These are phyloP conservation scores for Synaphobranchus kaupii DNA, from an alignment of 2,797 vertebrate species.

Conservation along the genomic window DNA sequence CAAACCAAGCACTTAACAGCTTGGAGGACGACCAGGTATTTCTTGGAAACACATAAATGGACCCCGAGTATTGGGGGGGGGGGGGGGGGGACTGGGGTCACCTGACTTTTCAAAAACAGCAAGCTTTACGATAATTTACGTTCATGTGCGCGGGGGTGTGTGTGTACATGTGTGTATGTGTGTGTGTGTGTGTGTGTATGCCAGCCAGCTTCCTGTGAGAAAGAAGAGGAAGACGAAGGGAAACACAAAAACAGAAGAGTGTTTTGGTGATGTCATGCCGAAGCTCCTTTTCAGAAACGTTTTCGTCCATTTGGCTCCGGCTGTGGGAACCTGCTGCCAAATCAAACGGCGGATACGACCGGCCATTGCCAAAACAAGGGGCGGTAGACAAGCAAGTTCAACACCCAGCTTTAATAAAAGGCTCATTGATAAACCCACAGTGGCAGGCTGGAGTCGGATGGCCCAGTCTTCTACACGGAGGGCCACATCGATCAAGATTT, in stretches of 20 bases:
- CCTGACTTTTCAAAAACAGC: background rate
- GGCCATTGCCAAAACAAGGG: background rate
- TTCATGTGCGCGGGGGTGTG: background rate
- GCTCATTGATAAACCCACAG: background rate
- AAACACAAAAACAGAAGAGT: constrained; percentile 21
- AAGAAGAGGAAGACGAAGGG: constrained; percentile 9
- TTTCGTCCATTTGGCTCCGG: background rate
- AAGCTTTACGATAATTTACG: background rate
- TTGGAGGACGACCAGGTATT: background rate
- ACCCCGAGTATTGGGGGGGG: background rate
- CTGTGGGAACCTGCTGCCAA: constrained; percentile 14
- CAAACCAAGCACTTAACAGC: background rate
- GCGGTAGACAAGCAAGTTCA: background rate
- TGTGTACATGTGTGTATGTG: background rate
- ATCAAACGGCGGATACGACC: background rate
- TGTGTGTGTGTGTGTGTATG: background rate
- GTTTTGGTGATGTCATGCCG: constrained; percentile 4
- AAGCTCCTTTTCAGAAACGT: background rate
- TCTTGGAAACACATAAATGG: background rate
- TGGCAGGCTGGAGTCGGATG: background rate
- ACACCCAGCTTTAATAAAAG: background rate
- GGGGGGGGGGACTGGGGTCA: background rate
- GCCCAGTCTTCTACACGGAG: background rate
- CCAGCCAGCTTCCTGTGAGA: background rate
- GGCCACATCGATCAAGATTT: background rate